Evolutionary conservation across 2,113 vertebrate species (phyloP).

Genomic region (Poecilia latipinna): DNA sequence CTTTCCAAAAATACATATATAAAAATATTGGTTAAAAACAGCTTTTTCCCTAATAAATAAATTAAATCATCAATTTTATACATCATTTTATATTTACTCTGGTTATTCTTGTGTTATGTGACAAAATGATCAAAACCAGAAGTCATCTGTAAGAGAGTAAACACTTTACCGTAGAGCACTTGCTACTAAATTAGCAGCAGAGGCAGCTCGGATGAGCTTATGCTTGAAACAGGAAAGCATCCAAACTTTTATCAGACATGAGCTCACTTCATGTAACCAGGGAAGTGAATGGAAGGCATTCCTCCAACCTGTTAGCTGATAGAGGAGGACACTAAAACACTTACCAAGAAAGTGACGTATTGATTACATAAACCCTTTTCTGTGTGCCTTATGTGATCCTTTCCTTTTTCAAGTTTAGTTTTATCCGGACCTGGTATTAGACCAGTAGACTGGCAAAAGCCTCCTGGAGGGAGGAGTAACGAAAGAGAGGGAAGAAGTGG

Average conservation of each 20-base stretch:
- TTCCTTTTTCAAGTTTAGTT: conserved; percentile 1
- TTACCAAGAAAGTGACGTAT: conserved; percentile 21
- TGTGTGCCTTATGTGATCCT: background rate
- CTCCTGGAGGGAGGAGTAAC: conserved; percentile 1
- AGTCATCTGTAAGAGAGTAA: too few relatives aligned
- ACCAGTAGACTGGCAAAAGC: background rate
- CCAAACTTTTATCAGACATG: conserved; percentile 8
- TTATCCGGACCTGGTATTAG: conserved; percentile 40
- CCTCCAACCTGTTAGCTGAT: conserved; percentile 1
- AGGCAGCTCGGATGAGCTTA: too few relatives aligned
- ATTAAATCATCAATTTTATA: too few relatives aligned
- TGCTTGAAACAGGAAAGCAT: too few relatives aligned
- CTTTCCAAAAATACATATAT: too few relatives aligned
- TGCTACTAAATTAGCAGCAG: background rate
- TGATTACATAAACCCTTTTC: background rate
- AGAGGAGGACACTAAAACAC: conserved; percentile 11
- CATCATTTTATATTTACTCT: too few relatives aligned
- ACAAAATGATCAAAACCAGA: too few relatives aligned
- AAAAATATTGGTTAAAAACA: too few relatives aligned
- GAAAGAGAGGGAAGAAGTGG: background rate
- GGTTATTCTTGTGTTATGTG: too few relatives aligned
- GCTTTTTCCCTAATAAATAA: too few relatives aligned
- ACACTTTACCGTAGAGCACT: too few relatives aligned
- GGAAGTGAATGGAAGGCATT: conserved; percentile 31
- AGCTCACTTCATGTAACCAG: conserved; percentile 23